phyloP scores from a whole-genome alignment of 1,140 invertebrate species.

The Drosophila guanche region DNA sequence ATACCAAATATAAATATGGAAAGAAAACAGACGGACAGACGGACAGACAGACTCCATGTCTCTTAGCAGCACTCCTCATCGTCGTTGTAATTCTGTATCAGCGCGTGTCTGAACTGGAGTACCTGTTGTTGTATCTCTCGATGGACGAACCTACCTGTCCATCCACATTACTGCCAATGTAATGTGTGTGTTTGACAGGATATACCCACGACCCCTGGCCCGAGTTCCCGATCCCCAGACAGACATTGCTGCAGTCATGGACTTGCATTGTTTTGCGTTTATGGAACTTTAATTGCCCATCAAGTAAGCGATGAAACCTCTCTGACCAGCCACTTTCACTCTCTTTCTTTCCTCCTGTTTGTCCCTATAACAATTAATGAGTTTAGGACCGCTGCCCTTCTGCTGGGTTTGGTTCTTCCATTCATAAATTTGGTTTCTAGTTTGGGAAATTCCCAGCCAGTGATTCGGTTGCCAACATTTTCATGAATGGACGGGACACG shows the following conservation, averaged over 20 bases:
- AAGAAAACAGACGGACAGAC: conserved; percentile 15
- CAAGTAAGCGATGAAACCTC: not conserved
- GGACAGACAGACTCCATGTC: no score
- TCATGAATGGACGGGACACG: conserved; percentile 51
- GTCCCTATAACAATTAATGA: conserved; percentile 69
- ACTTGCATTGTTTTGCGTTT: conserved; percentile 37
- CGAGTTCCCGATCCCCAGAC: not conserved
- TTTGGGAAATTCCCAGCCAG: conserved; percentile 49
- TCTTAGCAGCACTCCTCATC: no score
- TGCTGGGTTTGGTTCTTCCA: conserved; percentile 32
- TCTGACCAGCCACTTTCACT: conserved; percentile 59
- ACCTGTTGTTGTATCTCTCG: conserved; percentile 50
- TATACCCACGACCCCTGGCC: conserved; percentile 14
- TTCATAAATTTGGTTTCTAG: conserved; percentile 56
- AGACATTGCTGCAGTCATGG: conserved; percentile 15
- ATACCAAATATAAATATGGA: conserved; percentile 28
- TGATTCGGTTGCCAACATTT: conserved; percentile 32
- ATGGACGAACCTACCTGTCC: conserved; percentile 50
- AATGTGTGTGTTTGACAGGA: conserved; percentile 75
- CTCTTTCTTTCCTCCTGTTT: conserved; percentile 31
- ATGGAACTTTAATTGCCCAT: conserved; percentile 66
- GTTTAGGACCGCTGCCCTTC: conserved; percentile 28
- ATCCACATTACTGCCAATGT: not conserved
- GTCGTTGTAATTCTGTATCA: conserved; percentile 37
- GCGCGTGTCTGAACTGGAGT: conserved; percentile 59